Conservation (phyloP, 2,888 invertebrate species). For the Gonocerus acuteangulatus region DNA sequence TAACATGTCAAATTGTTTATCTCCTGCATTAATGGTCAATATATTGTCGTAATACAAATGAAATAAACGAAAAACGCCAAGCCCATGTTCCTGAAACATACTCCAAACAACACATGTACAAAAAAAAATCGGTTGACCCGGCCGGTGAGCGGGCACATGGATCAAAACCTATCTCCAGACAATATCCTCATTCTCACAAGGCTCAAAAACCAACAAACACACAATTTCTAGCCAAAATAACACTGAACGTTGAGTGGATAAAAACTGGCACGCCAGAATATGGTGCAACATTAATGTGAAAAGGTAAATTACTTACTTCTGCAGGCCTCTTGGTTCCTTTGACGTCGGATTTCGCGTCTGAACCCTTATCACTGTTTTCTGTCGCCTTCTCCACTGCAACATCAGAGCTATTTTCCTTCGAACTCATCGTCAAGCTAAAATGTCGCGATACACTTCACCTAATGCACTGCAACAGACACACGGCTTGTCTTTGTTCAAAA, state of each 20-base stretch:
- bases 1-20: constrained; percentile 30
- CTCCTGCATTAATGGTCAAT: constrained; percentile 1
- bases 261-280: too few relatives aligned
- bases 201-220: too few relatives aligned
- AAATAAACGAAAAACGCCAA: too few relatives aligned
- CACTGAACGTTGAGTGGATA: too few relatives aligned
- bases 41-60: too few relatives aligned
- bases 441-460: constrained; percentile 37
- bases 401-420: constrained; percentile 75
- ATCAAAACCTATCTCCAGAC: background rate
- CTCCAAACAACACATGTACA: too few relatives aligned
- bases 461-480: constrained; percentile 37
- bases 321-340: constrained; percentile 83
- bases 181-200: too few relatives aligned
- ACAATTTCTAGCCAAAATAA: too few relatives aligned
- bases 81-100: too few relatives aligned
- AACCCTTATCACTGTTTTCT: constrained; percentile 63
- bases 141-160: background rate
- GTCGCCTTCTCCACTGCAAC: constrained; percentile 75
- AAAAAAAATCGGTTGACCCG: background rate
- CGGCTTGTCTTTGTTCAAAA: constrained; percentile 67
- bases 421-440: constrained; percentile 53
- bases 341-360: constrained; percentile 69
- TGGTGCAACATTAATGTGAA: too few relatives aligned
- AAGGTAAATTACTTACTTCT: constrained; percentile 82